Evolutionary conservation across 2,797 vertebrate genomes (phyloP).

Genomic region (Philypnodon macrostomus): DNA sequence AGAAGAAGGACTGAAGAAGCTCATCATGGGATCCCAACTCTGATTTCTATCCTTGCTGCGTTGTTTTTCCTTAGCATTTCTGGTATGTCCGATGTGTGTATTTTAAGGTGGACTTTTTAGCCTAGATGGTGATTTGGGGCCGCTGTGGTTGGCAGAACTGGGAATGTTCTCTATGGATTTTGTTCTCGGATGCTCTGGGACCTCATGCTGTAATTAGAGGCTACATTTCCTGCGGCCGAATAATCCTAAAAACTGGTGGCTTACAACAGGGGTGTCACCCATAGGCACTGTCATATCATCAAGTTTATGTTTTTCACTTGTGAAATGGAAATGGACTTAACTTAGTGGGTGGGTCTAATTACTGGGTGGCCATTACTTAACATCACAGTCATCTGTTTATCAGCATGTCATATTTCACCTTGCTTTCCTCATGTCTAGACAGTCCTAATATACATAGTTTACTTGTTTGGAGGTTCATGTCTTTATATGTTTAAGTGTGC

Average conservation of each 20-base stretch:
- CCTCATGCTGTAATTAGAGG: conserved; percentile 67
- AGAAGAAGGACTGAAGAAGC: conserved; percentile 58
- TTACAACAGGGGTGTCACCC: conserved; percentile 50
- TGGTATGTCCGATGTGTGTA: conserved; percentile 55
- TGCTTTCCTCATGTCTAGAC: conserved; percentile 25
- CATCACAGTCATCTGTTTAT: conserved; percentile 33
- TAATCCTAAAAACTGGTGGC: conserved; percentile 45
- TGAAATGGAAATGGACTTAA: conserved; percentile 29
- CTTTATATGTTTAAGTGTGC: conserved; percentile 20
- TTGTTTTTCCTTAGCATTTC: conserved; percentile 69
- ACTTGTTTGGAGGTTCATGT: conserved; percentile 18
- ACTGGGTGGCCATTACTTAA: conserved; percentile 38
- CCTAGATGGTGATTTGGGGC: conserved; percentile 72
- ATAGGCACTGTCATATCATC: conserved; percentile 16
- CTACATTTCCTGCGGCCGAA: conserved; percentile 46
- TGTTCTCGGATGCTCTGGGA: conserved; percentile 57
- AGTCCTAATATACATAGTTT: not conserved
- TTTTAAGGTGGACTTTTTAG: conserved; percentile 71
- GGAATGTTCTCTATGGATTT: conserved; percentile 60
- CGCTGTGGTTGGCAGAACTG: conserved; percentile 52
- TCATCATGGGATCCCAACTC: conserved; percentile 15
- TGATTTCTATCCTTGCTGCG: conserved; percentile 41
- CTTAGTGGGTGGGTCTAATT: conserved; percentile 43
- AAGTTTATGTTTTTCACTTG: conserved; percentile 2
- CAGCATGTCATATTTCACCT: conserved; percentile 12